These are phyloP conservation scores for Amphilophus citrinellus DNA, from an alignment of 2,113 vertebrate species.

Conservation along the genomic window DNA sequence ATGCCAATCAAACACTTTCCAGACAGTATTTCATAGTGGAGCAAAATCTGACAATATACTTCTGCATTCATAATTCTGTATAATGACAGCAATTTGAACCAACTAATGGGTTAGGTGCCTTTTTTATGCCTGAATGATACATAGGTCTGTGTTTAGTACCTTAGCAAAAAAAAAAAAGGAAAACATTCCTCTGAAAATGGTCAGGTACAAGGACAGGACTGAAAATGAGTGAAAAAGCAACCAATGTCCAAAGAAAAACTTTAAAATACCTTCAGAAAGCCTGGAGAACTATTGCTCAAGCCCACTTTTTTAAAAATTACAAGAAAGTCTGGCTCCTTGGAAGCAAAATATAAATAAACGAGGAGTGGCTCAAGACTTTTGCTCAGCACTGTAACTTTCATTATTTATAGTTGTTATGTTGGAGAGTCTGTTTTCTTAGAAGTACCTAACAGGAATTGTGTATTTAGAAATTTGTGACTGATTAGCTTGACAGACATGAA, in stretches of 20 bases:
- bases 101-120: not conserved
- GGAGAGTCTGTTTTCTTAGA: conserved; percentile 10
- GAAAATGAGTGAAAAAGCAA: not conserved
- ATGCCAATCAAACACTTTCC: no score
- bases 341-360: not conserved
- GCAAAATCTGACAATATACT: no score
- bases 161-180: not conserved
- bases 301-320: not conserved
- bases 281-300: not conserved
- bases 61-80: no score
- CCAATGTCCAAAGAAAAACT: not conserved
- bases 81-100: no score
- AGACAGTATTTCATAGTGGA: no score
- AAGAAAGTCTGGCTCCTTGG: conserved; percentile 3
- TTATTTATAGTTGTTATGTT: not conserved
- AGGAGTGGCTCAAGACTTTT: not conserved
- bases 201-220: not conserved
- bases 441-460: not conserved
- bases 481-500: conserved; percentile 29
- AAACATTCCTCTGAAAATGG: not conserved
- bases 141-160: not conserved
- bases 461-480: conserved; percentile 5
- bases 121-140: not conserved
- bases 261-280: not conserved
- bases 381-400: not conserved